A percentile compares a stretch with the other conserved stretches of the same genome.
phyloP scores from a whole-genome alignment of 2,888 invertebrate genomes.

The Spodoptera littoralis region DNA sequence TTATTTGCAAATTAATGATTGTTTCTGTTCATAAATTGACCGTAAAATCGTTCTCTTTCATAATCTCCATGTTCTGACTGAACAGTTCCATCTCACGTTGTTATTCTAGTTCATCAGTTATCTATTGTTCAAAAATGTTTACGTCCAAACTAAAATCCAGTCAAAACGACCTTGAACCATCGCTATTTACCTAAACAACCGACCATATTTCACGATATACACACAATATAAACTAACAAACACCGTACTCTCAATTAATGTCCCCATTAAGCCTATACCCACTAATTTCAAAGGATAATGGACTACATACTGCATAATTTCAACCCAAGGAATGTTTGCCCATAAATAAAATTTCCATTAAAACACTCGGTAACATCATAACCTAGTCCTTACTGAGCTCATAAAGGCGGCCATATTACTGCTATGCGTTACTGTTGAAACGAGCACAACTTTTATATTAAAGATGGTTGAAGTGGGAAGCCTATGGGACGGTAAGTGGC shows the following conservation, averaged over 20 bases:
- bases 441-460: constrained; percentile 67
- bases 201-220: no score
- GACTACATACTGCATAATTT: constrained; percentile 14
- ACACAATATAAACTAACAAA: not conserved
- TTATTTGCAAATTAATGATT: no score
- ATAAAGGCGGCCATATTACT: constrained; percentile 59
- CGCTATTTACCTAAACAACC: not conserved
- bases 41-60: no score
- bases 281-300: constrained; percentile 12
- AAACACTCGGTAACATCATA: constrained; percentile 40
- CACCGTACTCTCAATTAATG: not conserved
- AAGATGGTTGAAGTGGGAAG: constrained; percentile 57
- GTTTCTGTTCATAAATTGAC: no score
- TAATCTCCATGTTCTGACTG: no score
- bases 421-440: constrained; percentile 54
- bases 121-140: no score
- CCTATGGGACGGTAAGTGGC: constrained; percentile 50
- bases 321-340: constrained; percentile 21
- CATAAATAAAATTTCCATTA: constrained; percentile 52
- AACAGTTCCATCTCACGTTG: no score
- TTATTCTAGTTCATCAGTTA: no score
- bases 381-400: constrained; percentile 49
- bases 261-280: constrained; percentile 11
- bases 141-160: no score
- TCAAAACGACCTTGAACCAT: no score